Percentiles rank a stretch among this genome's conserved stretches.
These are phyloP conservation scores for Zoanthus gigantus DNA, from an alignment of 92 coral and sea anemone species.

Conservation along the genomic window DNA sequence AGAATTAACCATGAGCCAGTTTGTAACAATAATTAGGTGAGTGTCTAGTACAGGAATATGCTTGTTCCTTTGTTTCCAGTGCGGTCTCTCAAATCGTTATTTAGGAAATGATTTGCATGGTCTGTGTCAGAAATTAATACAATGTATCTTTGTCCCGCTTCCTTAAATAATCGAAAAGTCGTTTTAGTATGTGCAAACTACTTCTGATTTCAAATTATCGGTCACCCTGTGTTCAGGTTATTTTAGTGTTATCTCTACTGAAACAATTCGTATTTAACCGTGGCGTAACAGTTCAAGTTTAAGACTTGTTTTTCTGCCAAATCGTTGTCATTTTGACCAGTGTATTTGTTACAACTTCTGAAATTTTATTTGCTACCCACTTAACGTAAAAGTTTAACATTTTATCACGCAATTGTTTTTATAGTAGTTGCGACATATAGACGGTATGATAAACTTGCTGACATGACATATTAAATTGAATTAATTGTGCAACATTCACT, in stretches of 20 bases:
- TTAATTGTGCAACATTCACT: constrained; percentile 21
- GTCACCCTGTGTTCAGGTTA: not conserved
- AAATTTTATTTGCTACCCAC: too few species aligned
- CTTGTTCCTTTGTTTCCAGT: not conserved
- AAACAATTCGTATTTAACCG: too few species aligned
- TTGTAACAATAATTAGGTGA: constrained; percentile 97
- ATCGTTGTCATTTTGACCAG: not conserved
- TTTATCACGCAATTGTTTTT: constrained; percentile 14
- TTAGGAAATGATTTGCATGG: not conserved
- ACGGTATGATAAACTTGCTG: not conserved
- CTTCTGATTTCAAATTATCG: not conserved
- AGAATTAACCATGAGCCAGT: constrained; percentile 98
- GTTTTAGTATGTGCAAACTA: too few species aligned
- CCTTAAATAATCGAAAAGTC: not conserved
- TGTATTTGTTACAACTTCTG: too few species aligned
- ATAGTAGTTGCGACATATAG: constrained; percentile 28
- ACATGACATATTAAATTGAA: not conserved
- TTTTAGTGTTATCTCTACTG: too few species aligned
- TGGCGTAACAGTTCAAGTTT: not conserved
- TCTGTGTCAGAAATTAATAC: not conserved
- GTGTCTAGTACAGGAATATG: constrained; percentile 16
- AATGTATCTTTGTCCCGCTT: not conserved
- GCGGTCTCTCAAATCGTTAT: not conserved
- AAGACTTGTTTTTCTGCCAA: not conserved
- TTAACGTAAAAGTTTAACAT: not conserved